Conservation (phyloP, 2,888 invertebrate species). For the Plebejus anna region DNA sequence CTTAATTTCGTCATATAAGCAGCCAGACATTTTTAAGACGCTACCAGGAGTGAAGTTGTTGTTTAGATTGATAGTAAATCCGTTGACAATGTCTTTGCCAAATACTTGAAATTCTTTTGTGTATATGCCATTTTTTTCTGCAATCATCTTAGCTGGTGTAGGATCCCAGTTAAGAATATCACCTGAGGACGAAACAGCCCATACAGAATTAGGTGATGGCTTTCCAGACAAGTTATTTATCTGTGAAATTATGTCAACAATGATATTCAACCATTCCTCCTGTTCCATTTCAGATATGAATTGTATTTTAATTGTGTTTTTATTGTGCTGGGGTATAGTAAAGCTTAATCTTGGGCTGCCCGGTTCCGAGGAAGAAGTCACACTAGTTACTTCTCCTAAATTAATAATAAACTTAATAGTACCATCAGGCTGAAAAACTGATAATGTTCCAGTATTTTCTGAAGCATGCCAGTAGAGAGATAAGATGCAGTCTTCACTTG, state of each 20-base stretch:
- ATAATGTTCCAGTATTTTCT: conserved; percentile 86
- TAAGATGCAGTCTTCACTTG: conserved; percentile 87
- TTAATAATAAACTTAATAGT: conserved; percentile 87
- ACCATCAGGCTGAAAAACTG: conserved; percentile 88
- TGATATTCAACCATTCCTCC: conserved; percentile 93
- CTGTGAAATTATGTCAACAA: conserved; percentile 88
- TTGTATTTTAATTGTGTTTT: conserved; percentile 84
- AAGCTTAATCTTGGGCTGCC: conserved; percentile 87
- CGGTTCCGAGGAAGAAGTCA: conserved; percentile 89
- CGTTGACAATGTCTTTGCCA: conserved; percentile 82
- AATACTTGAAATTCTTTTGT: conserved; percentile 85
- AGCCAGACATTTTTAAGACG: conserved; percentile 84
- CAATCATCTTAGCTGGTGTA: conserved; percentile 78
- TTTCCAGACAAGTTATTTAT: conserved; percentile 85
- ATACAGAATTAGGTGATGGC: conserved; percentile 86
- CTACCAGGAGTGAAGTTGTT: conserved; percentile 88
- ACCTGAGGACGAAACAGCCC: conserved; percentile 88
- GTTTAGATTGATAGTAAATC: conserved; percentile 82
- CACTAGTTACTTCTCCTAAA: conserved; percentile 87
- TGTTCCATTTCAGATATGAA: conserved; percentile 91
- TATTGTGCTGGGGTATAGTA: conserved; percentile 83
- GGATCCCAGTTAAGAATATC: conserved; percentile 92
- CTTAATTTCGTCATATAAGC: conserved; percentile 86
- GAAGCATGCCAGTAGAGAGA: conserved; percentile 91
- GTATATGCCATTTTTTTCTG: conserved; percentile 73